Base-by-base conservation (phyloP, 2,888 invertebrate species). In the Sisyra terminalis region DNA sequence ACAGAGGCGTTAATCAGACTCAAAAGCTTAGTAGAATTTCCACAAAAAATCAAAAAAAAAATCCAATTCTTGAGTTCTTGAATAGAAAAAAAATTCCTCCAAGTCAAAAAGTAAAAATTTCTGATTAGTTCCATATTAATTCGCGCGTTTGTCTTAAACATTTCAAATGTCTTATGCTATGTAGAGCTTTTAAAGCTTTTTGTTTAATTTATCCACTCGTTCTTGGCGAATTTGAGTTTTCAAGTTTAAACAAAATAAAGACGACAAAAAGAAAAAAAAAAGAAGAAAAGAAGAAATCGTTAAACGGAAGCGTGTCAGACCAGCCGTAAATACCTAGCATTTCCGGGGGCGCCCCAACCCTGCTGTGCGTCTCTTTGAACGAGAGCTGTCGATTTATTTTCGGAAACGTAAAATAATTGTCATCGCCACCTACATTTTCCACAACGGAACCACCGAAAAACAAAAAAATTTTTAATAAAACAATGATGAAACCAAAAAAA, bases 341-440 rank as follows among this genome's bases (percentile, higher is more conserved):
- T 34, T 34, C 34, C 14, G 15, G 17, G 11, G 38, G 38, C 15
- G 18, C 15, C n/a, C 11, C 34, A 17, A 41, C 32, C 34, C 32
- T 34, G 34, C 51, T 51, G 46, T 53, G 55, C 46, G 54, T 56
- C 50, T 55, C 56, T 51, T 53, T 57, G 45, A 60, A 52, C 24
- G 61, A 61, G 44, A 62, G 52, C 46, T 59, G 58, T 34, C 63
- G 55, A 49, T 60, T 61, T 50, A 63, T 59, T 32, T 60, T 61
- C 30, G 61, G 55, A 59, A 60, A 61, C 47, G 56, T 49, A 47
- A 54, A 52, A 50, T 55, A 57, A 42, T 50, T 52, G 43, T 53
- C 53, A 45, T 51, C 51, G 43, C 50, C 48, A 49, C 52, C 53
- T 52, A 49, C 32, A 32, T 24, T 5, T 7, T 7, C 5, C 4